phyloP scores from a whole-genome alignment of 1,140 invertebrate species.

The Lysiphlebus fabarum region DNA sequence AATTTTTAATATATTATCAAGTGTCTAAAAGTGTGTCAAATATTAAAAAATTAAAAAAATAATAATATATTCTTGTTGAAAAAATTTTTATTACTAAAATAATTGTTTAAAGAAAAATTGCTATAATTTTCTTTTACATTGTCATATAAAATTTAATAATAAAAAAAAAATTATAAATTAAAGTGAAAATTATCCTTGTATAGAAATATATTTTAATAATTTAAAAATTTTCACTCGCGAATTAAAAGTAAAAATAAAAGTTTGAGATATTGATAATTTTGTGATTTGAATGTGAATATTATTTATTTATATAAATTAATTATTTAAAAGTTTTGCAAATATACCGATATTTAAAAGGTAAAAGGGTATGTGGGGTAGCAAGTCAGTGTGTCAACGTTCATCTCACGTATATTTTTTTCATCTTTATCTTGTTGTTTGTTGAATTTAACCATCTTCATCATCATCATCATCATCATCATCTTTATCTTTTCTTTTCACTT shows the following conservation, averaged over 20 bases:
- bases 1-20: not conserved
- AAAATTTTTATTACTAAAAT: no score
- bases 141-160: no score
- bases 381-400: slow-evolving; percentile 57
- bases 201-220: no score
- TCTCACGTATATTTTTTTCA: slow-evolving; percentile 45
- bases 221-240: not conserved
- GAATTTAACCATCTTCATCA: not conserved
- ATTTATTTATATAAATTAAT: no score
- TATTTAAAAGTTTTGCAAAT: slow-evolving; percentile 19
- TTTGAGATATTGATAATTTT: not conserved
- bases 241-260: not conserved
- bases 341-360: slow-evolving; percentile 43
- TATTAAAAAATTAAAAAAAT: no score
- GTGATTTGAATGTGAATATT: no score
- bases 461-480: slow-evolving; percentile 19
- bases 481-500: slow-evolving; percentile 32
- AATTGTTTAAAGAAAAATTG: no score
- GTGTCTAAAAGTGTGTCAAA: slow-evolving; percentile 17
- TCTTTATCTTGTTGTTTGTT: slow-evolving; percentile 12
- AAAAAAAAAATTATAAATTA: no score
- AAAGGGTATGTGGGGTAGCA: slow-evolving; percentile 57
- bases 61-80: no score
- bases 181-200: no score
- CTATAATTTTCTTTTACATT: no score